Base-by-base conservation (phyloP, 2,113 vertebrate species). In the Pygoscelis antarcticus region DNA sequence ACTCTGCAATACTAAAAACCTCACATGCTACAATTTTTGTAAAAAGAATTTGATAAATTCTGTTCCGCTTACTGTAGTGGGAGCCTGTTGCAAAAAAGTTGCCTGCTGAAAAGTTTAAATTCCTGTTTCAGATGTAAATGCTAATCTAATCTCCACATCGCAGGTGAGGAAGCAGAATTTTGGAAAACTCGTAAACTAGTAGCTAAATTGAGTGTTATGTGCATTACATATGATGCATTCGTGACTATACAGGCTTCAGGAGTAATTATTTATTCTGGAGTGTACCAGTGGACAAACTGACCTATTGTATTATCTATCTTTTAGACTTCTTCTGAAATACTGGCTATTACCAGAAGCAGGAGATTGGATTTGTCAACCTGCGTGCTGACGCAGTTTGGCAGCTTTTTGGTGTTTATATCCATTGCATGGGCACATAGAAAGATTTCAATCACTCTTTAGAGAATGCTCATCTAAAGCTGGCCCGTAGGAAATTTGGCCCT, bases 181-280 rank as follows among this genome's bases (percentile, higher is more conserved):
- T 47, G 8, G 62, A 12, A 54, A 81, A 70, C 46, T 32, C 81
- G 11, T 34, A 32, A 75, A 49, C 10, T 29, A 36, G 25, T 25
- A 83, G 49, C 58, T 89, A 20, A 44, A n/a, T 7, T 46, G 34
- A 74, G 16, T 51, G 16, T 51, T 10, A 13, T 2, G 12, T 18
- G 5, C 14, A 8, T 62, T 27, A 44, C 20, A 27, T n/a, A 13
- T 0, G 7, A 51, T 25, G 11, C 8, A 4, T 21, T 72, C 6
- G 3, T 65, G 65, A 76, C 38, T 49, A 6, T 3, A 38, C 6
- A 51, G 42, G 16, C 61, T 82, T 77, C 16, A 19, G 78, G 34
- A 85, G n/a, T n/a, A 9, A 11, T 46, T 69, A 64, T 81, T 83
- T 40, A 60, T 87, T 91, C 40, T 16, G 15, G 22, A 58, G 12